Conservation (phyloP, 2,113 vertebrate genomes). For the Peucedramus taeniatus region DNA sequence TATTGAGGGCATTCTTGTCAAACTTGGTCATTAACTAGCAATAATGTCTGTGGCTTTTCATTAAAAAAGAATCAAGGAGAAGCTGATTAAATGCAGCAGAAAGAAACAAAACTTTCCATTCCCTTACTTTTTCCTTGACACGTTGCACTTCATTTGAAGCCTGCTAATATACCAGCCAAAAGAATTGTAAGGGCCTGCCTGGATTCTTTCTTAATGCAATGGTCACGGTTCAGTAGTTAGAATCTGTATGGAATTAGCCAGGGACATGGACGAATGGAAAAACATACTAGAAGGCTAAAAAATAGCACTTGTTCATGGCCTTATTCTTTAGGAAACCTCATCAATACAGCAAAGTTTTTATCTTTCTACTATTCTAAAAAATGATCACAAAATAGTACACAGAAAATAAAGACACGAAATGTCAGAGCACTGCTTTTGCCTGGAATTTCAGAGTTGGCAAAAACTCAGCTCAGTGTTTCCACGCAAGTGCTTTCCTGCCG, state of each 20-base stretch:
- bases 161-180: slow-evolving; percentile 35
- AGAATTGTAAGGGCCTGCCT: slow-evolving; percentile 27
- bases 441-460: neutral
- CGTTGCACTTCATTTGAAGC: slow-evolving; percentile 20
- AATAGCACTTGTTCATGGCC: neutral
- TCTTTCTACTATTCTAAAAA: neutral
- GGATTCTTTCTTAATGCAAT: slow-evolving; percentile 48
- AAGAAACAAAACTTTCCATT: slow-evolving; percentile 52
- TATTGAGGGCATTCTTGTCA: neutral
- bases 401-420: neutral
- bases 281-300: slow-evolving; percentile 1
- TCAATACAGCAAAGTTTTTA: neutral
- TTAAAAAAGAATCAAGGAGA: slow-evolving; percentile 24
- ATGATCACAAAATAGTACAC: neutral
- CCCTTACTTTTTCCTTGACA: slow-evolving; percentile 35
- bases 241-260: slow-evolving; percentile 48
- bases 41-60: neutral
- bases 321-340: neutral
- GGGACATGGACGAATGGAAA: slow-evolving; percentile 12
- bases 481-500: neutral
- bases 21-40: neutral
- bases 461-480: neutral
- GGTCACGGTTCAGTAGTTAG: slow-evolving; percentile 25
- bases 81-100: slow-evolving; percentile 32
- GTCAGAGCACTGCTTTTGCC: neutral